A percentile compares a stretch with the other conserved stretches of the same genome.
phyloP scores from a whole-genome alignment of 2,888 invertebrate species.

The Stenchaetothrips biformis region DNA sequence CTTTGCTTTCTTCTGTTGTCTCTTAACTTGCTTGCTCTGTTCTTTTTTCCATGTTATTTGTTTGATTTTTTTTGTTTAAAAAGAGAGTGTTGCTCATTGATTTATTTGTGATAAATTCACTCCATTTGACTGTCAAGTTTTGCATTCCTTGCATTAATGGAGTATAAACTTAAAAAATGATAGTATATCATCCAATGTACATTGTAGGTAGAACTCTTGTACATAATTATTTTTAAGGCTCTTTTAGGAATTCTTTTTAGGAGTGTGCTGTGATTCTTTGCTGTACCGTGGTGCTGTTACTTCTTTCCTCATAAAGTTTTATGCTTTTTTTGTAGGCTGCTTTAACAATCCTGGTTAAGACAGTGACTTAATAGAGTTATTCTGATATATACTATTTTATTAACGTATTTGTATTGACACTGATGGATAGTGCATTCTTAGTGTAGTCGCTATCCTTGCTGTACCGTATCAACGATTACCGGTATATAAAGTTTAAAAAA shows the following conservation, averaged over 20 bases:
- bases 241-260: not conserved
- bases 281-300: slow-evolving; percentile 1
- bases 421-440: too few relatives aligned
- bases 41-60: too few relatives aligned
- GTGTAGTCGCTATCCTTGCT: too few relatives aligned
- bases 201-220: not conserved
- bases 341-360: not conserved
- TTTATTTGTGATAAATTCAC: slow-evolving; percentile 17
- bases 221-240: slow-evolving; percentile 2
- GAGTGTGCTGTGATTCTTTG: slow-evolving; percentile 17
- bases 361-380: too few relatives aligned
- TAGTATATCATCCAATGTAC: not conserved
- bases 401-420: too few relatives aligned
- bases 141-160: not conserved
- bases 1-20: too few relatives aligned
- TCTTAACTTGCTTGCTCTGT: too few relatives aligned
- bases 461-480: too few relatives aligned
- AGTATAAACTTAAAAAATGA: not conserved
- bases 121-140: slow-evolving; percentile 7
- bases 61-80: not conserved
- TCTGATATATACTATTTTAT: too few relatives aligned
- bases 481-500: too few relatives aligned
- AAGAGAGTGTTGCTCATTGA: not conserved
- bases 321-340: not conserved
- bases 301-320: not conserved